Evolutionary conservation across 2,113 vertebrate genomes (phyloP).

Genomic region (Nyctibius bracteatus): DNA sequence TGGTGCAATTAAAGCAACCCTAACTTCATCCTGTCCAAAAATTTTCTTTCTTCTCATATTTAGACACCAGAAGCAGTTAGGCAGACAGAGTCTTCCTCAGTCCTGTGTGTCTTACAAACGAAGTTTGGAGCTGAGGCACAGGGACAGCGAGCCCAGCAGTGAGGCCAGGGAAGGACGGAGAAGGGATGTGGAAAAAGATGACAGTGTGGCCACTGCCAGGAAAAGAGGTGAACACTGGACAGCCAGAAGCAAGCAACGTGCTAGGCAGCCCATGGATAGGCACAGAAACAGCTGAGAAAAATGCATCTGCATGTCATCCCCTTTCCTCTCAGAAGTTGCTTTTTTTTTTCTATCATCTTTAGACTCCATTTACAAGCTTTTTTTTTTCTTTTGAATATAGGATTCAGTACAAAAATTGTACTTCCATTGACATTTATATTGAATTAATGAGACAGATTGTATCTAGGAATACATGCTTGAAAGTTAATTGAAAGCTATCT

Average conservation of each 20-base stretch:
- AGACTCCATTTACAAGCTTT: background rate
- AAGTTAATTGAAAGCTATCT: background rate
- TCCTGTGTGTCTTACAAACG: background rate
- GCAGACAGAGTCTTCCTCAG: background rate
- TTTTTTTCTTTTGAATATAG: background rate
- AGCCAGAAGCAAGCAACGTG: background rate
- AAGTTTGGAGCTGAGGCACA: background rate
- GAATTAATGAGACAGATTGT: background rate
- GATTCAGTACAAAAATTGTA: background rate
- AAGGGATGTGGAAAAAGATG: background rate
- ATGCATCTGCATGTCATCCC: background rate
- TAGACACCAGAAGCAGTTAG: background rate
- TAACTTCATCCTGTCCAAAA: background rate
- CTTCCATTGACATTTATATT: background rate
- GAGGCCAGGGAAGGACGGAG: background rate
- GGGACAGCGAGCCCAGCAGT: background rate
- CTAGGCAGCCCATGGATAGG: background rate
- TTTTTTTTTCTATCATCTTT: background rate
- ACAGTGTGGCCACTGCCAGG: accelerated
- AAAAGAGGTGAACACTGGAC: background rate
- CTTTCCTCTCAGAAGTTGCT: background rate
- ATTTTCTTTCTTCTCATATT: background rate
- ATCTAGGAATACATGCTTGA: background rate
- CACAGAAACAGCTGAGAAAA: background rate
- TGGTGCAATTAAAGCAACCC: background rate